A percentile compares a stretch with the other conserved stretches of the same genome.
Evolutionary conservation across 2,888 invertebrate genomes (phyloP).

Genomic region (Anarsia innoxiella): DNA sequence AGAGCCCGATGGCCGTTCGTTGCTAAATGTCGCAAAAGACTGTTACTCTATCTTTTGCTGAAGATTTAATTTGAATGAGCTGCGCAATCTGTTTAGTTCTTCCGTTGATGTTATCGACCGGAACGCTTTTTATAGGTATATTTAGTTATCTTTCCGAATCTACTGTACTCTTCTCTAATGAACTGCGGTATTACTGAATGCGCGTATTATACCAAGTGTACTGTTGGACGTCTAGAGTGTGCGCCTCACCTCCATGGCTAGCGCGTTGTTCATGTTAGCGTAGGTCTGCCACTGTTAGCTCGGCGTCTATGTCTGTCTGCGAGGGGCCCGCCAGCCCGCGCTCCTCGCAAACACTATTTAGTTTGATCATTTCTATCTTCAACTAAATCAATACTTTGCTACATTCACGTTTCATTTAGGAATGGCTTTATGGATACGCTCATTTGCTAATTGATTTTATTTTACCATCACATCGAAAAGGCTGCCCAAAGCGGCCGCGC

Average conservation of each 20-base stretch:
- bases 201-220: conserved; percentile 66
- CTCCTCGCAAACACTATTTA: conserved; percentile 62
- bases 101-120: conserved; percentile 66
- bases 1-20: conserved; percentile 76
- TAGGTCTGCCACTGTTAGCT: conserved; percentile 68
- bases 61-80: conserved; percentile 74
- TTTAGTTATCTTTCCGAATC: conserved; percentile 72
- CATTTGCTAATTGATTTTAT: conserved; percentile 65
- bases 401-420: conserved; percentile 67
- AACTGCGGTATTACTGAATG: conserved; percentile 70
- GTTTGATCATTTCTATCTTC: conserved; percentile 63
- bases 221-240: conserved; percentile 66
- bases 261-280: conserved; percentile 69
- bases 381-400: conserved; percentile 59
- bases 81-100: conserved; percentile 75
- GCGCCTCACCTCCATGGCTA: conserved; percentile 71
- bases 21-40: conserved; percentile 75
- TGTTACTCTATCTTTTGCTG: conserved; percentile 72
- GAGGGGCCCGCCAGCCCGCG: conserved; percentile 48
- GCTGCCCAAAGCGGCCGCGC: conserved; percentile 34
- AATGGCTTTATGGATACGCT: conserved; percentile 70
- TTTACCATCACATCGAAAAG: conserved; percentile 35
- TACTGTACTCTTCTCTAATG: conserved; percentile 65
- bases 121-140: conserved; percentile 74
- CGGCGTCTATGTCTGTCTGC: conserved; percentile 60